Conservation (phyloP, 2,113 vertebrate species). For the Sterna hirundo region DNA sequence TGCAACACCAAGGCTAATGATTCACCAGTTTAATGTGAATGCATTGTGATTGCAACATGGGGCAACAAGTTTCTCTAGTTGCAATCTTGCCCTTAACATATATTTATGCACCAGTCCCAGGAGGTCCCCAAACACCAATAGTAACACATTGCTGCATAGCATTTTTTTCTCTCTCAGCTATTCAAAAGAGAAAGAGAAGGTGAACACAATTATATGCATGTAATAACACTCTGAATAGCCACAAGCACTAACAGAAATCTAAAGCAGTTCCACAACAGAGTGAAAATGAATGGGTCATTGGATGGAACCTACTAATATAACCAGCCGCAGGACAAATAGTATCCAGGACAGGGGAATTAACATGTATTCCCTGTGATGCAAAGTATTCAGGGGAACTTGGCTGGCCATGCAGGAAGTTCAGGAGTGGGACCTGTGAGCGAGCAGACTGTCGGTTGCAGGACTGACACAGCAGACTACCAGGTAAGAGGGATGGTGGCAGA, state of each 20-base stretch:
- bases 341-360: neutral
- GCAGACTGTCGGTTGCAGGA: neutral
- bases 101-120: neutral
- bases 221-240: neutral
- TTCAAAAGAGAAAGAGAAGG: neutral
- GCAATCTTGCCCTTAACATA: neutral
- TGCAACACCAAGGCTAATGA: conserved; percentile 67
- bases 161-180: neutral
- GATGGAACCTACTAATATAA: neutral
- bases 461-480: neutral
- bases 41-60: neutral
- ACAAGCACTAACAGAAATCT: neutral
- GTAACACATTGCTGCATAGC: neutral
- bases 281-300: conserved; percentile 5
- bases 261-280: neutral
- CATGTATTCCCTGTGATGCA: neutral
- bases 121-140: neutral
- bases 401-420: neutral
- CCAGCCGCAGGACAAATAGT: neutral
- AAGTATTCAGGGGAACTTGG: neutral
- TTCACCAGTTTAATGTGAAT: conserved; percentile 65
- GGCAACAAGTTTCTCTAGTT: conserved; percentile 4
- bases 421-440: neutral
- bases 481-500: neutral
- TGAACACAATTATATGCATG: neutral